These are phyloP conservation scores for Sipunculus nudus DNA, from an alignment of 2,888 invertebrate species.

Conservation along the genomic window DNA sequence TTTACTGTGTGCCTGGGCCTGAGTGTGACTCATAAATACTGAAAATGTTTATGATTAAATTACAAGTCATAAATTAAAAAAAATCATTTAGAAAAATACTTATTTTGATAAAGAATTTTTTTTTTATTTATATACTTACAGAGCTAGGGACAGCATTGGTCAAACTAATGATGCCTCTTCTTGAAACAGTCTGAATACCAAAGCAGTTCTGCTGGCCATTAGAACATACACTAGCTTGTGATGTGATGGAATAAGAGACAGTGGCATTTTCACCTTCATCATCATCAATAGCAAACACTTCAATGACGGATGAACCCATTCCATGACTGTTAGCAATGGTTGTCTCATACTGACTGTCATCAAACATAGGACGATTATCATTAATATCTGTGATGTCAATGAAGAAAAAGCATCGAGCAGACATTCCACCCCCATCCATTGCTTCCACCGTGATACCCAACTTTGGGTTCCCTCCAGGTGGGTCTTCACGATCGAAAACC, in stretches of 20 bases:
- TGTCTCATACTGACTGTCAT: slow-evolving; percentile 26
- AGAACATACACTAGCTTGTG: not conserved
- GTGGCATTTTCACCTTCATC: slow-evolving; percentile 31
- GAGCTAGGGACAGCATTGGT: no score
- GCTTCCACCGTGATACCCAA: slow-evolving; percentile 12
- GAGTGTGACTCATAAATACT: no score
- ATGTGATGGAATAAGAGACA: slow-evolving; percentile 24
- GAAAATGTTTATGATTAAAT: no score
- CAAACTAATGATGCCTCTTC: no score
- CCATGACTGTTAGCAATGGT: not conserved
- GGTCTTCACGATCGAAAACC: slow-evolving; percentile 17
- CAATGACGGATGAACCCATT: not conserved
- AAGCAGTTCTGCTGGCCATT: no score
- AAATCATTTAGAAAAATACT: no score
- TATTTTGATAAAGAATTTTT: no score
- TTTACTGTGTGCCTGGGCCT: no score
- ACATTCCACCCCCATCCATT: no score
- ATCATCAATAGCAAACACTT: slow-evolving; percentile 33
- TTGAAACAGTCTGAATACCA: no score
- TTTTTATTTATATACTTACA: no score
- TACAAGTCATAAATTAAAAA: no score
- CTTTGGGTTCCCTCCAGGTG: slow-evolving; percentile 4
- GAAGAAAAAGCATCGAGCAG: slow-evolving; percentile 94
- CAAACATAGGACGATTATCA: slow-evolving; percentile 58
- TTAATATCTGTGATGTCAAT: slow-evolving; percentile 57